Base-by-base conservation (phyloP, 2,113 vertebrate genomes). In the Edolisoma coerulescens region DNA sequence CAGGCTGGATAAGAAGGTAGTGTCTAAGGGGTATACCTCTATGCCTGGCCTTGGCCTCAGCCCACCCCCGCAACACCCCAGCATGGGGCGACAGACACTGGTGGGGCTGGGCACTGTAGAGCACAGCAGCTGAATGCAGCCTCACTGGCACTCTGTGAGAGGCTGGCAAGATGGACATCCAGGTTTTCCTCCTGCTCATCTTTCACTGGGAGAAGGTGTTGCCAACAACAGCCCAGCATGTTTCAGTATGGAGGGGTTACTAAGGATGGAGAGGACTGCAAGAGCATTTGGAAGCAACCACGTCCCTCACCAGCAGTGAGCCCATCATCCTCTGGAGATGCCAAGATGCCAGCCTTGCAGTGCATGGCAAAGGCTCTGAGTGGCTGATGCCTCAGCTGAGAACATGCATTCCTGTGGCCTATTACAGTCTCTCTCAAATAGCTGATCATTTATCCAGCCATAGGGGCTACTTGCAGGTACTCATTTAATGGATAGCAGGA, bases 31-130 rank as follows among this genome's bases (percentile, higher is more conserved):
- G 3, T 18, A 21, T 20, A 20, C 28, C 33, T 41, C 69, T 70
- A 42, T 59, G 64, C 63, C 45, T 67, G 18, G 16, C 33, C 60
- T 67, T 70, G 42, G 13, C 41, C 49, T 78, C 64, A 60, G 61
- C 32, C n/a, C 37, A 27, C 3, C 3, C 10, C 5, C 16, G 13
- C 45, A 59, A 59, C 30, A 47, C 5, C 12, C 41, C 68, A 70
- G 19, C 2, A 0, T 10, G 17, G 7, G 19, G 18, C 1, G 0
- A 67, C n/a, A 60, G 45, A 63, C 49, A 30, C 18, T 2, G 1
- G 7, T 68, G 32, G n/a, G 27, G 21, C 52, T 69, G 47, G 23
- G 44, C 12, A 4, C 54, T 5, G 20, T 3, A 19, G 50, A 74
- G 39, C 13, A 39, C 41, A 76, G 67, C 47, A 78, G 7, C 30